phyloP scores from a whole-genome alignment of 2,113 vertebrate species.

The Erythrolamprus reginae region DNA sequence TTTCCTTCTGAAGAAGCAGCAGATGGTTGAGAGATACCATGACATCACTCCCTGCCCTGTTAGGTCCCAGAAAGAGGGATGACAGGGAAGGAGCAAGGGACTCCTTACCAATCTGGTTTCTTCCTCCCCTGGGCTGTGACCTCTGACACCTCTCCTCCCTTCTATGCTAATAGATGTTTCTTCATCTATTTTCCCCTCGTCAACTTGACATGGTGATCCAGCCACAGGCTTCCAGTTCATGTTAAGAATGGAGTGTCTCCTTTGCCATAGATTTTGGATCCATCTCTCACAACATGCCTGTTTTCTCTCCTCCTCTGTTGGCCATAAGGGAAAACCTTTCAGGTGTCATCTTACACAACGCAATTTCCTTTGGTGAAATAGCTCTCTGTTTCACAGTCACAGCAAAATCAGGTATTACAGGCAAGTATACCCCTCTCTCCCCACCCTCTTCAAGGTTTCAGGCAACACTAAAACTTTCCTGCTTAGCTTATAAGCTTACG shows the following conservation, averaged over 20 bases:
- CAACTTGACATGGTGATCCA: conserved; percentile 6
- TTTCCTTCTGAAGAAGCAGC: neutral
- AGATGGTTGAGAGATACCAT: conserved; percentile 16
- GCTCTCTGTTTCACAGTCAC: neutral
- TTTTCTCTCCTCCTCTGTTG: neutral
- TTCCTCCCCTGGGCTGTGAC: conserved; percentile 8
- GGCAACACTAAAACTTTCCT: neutral
- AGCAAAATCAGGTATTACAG: neutral
- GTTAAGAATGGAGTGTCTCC: neutral
- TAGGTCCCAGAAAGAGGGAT: neutral
- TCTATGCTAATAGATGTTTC: conserved; percentile 1
- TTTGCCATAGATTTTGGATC: no score
- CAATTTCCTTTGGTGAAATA: neutral
- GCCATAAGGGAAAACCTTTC: neutral
- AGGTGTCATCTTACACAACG: neutral
- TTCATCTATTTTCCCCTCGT: conserved; percentile 17
- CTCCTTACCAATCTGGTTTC: conserved; percentile 9
- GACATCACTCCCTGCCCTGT: neutral
- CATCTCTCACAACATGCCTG: neutral
- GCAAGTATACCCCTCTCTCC: neutral
- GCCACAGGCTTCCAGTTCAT: neutral
- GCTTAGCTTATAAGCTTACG: neutral
- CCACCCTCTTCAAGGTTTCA: neutral
- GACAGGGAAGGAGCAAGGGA: neutral
- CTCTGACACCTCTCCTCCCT: neutral